Percentiles rank a stretch among this genome's conserved stretches.
phyloP scores from a whole-genome alignment of 2,797 vertebrate genomes.

The Phalanger gymnotis region DNA sequence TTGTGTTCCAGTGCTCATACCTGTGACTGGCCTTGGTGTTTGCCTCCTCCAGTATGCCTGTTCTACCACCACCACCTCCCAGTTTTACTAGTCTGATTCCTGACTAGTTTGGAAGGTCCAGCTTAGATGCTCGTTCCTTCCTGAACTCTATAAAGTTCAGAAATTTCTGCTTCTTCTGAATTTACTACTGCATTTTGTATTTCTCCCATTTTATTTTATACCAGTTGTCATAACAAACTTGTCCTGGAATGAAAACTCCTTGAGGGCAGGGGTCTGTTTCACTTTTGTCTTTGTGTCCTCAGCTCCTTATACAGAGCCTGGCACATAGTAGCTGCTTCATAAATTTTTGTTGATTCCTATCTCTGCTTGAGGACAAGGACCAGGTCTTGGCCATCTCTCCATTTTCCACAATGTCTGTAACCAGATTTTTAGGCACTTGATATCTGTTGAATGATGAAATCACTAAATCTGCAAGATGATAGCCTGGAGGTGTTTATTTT shows the following conservation, averaged over 20 bases:
- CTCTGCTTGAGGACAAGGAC: neutral
- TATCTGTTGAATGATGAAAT: neutral
- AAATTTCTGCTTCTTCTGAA: neutral
- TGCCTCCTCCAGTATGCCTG: neutral
- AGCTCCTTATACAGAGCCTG: neutral
- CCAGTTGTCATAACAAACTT: neutral
- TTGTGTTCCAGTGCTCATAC: too few species aligned
- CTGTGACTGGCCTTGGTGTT: too few species aligned
- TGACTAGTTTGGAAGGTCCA: neutral
- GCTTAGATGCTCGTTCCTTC: neutral
- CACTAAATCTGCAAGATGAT: neutral
- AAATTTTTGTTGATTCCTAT: neutral
- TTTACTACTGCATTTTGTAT: too few species aligned
- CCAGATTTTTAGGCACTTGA: neutral
- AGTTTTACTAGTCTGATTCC: neutral
- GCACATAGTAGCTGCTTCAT: neutral
- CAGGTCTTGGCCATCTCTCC: neutral
- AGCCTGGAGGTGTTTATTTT: neutral
- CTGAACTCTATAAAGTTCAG: neutral
- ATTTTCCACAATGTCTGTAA: neutral
- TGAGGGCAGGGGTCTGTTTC: neutral
- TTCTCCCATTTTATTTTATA: too few species aligned
- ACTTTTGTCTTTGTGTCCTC: neutral
- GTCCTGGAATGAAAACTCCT: neutral
- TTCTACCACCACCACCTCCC: neutral